These are phyloP conservation scores for Leucoma salicis DNA, from an alignment of 2,888 invertebrate species.

Conservation along the genomic window DNA sequence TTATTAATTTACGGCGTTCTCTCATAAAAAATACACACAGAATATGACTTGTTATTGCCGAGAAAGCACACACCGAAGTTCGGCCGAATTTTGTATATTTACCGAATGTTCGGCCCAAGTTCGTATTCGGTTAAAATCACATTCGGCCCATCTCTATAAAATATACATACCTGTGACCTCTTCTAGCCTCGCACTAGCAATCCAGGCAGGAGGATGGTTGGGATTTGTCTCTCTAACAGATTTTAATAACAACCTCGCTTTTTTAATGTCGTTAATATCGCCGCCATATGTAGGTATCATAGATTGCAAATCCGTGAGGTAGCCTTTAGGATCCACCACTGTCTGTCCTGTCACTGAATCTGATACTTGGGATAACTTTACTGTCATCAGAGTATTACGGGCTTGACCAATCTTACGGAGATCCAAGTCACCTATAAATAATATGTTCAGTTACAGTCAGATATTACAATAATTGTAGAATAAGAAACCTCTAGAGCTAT, in stretches of 20 bases:
- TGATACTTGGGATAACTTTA: conserved; percentile 97
- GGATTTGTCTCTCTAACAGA: conserved; percentile 99
- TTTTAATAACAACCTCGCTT: conserved; percentile 95
- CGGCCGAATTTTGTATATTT: too few relatives aligned
- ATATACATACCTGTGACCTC: conserved; percentile 95
- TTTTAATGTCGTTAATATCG: conserved; percentile 98
- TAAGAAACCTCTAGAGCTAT: too few relatives aligned
- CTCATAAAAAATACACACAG: too few relatives aligned
- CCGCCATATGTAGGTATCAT: conserved; percentile 99
- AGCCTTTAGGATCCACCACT: conserved; percentile 99
- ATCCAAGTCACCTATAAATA: conserved; percentile 90
- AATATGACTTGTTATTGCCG: too few relatives aligned
- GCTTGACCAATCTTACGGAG: conserved; percentile 99
- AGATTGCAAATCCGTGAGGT: conserved; percentile 99
- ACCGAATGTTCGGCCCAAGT: too few relatives aligned
- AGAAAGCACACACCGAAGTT: too few relatives aligned
- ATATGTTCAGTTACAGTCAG: too few relatives aligned
- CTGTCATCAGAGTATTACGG: conserved; percentile 99
- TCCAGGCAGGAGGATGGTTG: conserved; percentile 99
- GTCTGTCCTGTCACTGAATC: conserved; percentile 99
- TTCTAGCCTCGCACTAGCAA: conserved; percentile 98
- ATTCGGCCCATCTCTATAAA: too few relatives aligned
- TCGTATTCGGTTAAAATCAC: too few relatives aligned
- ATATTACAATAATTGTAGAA: too few relatives aligned
- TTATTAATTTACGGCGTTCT: too few relatives aligned